Percentiles rank a stretch among this genome's conserved stretches.
phyloP scores from a whole-genome alignment of 2,113 vertebrate genomes.

The Echinops telfairi region DNA sequence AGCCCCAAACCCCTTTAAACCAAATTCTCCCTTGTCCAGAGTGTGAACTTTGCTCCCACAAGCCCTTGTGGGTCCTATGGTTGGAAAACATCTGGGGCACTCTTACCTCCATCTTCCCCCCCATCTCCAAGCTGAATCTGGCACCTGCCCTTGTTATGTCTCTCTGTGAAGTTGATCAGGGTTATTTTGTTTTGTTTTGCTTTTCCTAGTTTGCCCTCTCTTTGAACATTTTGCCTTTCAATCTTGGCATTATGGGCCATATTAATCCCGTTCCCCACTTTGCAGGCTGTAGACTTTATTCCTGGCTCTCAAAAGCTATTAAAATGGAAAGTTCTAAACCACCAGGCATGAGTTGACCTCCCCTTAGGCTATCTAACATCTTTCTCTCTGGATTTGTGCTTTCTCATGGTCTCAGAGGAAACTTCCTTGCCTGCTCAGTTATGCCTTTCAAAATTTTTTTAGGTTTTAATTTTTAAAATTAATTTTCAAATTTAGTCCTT shows the following conservation, averaged over 20 bases:
- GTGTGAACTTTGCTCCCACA: neutral
- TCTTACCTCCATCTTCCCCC: neutral
- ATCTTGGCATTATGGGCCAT: neutral
- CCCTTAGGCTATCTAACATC: neutral
- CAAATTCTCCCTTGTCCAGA: neutral
- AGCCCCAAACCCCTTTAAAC: neutral
- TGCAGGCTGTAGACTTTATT: neutral
- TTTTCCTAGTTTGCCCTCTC: neutral
- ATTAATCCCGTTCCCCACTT: neutral
- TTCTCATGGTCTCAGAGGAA: slow-evolving; percentile 16
- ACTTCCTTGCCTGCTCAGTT: neutral
- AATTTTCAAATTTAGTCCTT: neutral
- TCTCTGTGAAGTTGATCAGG: neutral
- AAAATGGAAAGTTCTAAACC: neutral
- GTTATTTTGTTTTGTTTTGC: neutral
- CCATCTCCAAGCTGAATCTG: neutral
- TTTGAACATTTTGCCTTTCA: neutral
- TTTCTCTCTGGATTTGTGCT: slow-evolving; percentile 13
- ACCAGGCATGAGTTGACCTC: neutral
- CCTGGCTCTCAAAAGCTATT: neutral
- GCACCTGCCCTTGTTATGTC: neutral
- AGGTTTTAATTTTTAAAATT: neutral
- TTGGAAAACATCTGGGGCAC: neutral
- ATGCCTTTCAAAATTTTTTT: neutral
- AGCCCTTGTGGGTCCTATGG: neutral